Evolutionary conservation across 1,140 invertebrate genomes (phyloP), one percentile per base, ranked within the genome.

Genomic region (Brachionus asplanchnoidis): DNA sequence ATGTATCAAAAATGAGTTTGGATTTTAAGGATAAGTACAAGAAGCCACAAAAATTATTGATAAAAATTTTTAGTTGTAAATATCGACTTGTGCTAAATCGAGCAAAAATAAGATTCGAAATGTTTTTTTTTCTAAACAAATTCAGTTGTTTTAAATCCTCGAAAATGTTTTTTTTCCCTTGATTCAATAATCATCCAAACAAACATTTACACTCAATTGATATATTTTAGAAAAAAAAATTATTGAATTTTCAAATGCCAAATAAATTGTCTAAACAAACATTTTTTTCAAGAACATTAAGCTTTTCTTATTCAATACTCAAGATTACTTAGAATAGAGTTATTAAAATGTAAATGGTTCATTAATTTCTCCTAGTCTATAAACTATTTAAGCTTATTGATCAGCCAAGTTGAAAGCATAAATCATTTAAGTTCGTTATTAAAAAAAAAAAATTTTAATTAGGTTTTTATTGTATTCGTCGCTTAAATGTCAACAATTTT

Each of bases 401-500:
- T 60, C 53, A 60, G 20, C 53, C 53, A 60, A 60, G 53, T 60
- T 20, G 53, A 60, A 60, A 60, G 53, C 53, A 60, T 60, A 60
- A 60, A 60, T 60, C 53, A 60, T 60, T 60, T 60, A 60, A 60
- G 53, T 60, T 60, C 53, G 53, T 60, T 60, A 60, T 60, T 60
- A 9, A 60, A n/a, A 60, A 60, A 53, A 53, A 53, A 60, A 20
- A 20, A 60, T 60, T 53, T 60, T 60, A 60, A 60, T 60, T 60
- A 60, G 53, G 53, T 60, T 60, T 60, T 60, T 60, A 60, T 60
- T 60, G 50, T 44, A 44, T 46, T 46, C 12, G 14, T 60, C n/a
- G 20, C 46, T 53, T 53, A 17, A 53, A 53, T 53, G 46, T 53
- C 46, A 60, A 60, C 53, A 60, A 60, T 60, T 60, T 60, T 60